Conservation (phyloP, 2,888 invertebrate genomes). For the Perizoma flavofasciatum region DNA sequence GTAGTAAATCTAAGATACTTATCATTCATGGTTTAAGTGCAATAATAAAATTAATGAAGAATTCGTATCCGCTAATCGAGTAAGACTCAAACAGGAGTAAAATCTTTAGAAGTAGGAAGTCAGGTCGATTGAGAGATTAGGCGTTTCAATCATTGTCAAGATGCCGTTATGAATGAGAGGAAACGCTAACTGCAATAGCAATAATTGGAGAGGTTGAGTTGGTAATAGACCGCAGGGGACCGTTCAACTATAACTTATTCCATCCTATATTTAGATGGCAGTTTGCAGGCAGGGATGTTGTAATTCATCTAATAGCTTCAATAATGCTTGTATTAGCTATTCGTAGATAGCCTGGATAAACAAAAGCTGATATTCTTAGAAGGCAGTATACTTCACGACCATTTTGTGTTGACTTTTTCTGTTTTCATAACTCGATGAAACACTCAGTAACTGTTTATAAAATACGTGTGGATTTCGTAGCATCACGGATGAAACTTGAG, state of each 20-base stretch:
- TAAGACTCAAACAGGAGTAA: neutral
- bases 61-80: too few species aligned
- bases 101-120: neutral
- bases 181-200: conserved; percentile 64
- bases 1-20: neutral
- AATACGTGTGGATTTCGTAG: conserved; percentile 37
- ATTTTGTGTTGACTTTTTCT: conserved; percentile 22
- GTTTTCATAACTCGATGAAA: conserved; percentile 32
- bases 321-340: conserved; percentile 17
- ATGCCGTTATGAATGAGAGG: conserved; percentile 56
- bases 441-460: conserved; percentile 40
- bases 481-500: conserved; percentile 57
- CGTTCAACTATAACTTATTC: conserved; percentile 51
- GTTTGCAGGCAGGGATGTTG: conserved; percentile 54
- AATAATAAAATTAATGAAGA: too few species aligned
- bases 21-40: too few species aligned
- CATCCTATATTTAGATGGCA: conserved; percentile 63
- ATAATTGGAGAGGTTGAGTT: conserved; percentile 65
- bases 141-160: conserved; percentile 40
- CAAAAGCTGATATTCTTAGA: too few species aligned
- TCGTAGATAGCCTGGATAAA: conserved; percentile 19
- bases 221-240: conserved; percentile 62
- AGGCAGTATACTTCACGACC: conserved; percentile 1
- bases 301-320: conserved; percentile 56
- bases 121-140: conserved; percentile 33